Conservation (phyloP, 2,888 invertebrate genomes). For the Epistrophella euchroma region DNA sequence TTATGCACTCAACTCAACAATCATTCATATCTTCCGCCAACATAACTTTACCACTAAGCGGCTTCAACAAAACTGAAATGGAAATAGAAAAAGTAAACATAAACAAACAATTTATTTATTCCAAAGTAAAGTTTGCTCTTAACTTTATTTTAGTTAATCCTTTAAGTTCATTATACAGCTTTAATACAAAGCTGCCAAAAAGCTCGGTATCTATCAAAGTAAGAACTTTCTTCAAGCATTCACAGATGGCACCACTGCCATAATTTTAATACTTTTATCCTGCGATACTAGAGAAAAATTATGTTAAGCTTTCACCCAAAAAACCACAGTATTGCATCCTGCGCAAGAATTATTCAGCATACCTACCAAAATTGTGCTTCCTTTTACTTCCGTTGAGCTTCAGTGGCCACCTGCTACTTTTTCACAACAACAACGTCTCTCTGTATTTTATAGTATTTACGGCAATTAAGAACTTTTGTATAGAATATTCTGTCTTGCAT, state of each 20-base stretch:
- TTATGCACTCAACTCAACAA: too few relatives aligned
- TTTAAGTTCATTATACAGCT: conserved; percentile 50
- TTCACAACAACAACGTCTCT: conserved; percentile 1
- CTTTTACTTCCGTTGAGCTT: conserved; percentile 31
- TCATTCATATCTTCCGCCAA: not conserved
- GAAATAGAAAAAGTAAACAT: not conserved
- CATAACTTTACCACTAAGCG: conserved; percentile 6
- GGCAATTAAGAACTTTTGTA: conserved; percentile 70
- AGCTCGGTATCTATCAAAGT: conserved; percentile 38
- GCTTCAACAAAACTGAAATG: not conserved
- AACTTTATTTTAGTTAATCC: conserved; percentile 36
- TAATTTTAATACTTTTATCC: conserved; percentile 10
- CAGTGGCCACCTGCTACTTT: conserved; percentile 34
- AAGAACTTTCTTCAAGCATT: conserved; percentile 24
- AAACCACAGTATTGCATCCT: conserved; percentile 62
- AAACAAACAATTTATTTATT: conserved; percentile 29
- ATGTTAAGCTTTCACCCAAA: conserved; percentile 57
- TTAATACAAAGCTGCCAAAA: conserved; percentile 54
- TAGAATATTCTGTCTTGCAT: conserved; percentile 12
- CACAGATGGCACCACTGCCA: conserved; percentile 67
- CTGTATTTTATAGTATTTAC: conserved; percentile 46
- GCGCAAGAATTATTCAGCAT: conserved; percentile 15
- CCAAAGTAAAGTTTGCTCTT: conserved; percentile 45
- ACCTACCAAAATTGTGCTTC: conserved; percentile 36
- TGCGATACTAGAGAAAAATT: conserved; percentile 10